A percentile compares a stretch with the other conserved stretches of the same genome.
Evolutionary conservation across 1,140 invertebrate species (phyloP).

Genomic region (Triops longicaudatus): DNA sequence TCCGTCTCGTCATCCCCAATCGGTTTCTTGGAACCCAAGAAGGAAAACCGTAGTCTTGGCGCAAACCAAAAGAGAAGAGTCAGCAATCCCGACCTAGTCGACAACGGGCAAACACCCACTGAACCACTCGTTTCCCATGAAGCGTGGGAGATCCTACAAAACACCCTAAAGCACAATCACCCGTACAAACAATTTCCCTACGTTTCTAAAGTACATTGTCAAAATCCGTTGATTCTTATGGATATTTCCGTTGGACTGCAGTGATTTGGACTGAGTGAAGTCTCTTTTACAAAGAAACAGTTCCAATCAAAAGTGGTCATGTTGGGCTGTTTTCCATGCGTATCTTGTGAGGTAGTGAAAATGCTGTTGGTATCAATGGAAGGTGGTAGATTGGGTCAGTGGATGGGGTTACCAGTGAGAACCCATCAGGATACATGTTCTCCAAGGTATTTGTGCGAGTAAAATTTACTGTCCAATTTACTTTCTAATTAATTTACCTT

Average conservation of each 20-base stretch:
- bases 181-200: too few species aligned
- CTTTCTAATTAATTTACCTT: not conserved
- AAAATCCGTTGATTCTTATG: too few species aligned
- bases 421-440: not conserved
- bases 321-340: constrained; percentile 10
- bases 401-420: not conserved
- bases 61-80: not conserved
- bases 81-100: too few species aligned
- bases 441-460: not conserved
- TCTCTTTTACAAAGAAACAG: too few species aligned
- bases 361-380: constrained; percentile 8
- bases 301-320: not conserved
- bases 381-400: not conserved
- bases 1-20: not conserved
- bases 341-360: not conserved
- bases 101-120: too few species aligned
- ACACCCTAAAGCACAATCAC: too few species aligned
- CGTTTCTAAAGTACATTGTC: too few species aligned
- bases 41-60: not conserved
- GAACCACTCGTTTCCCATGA: too few species aligned
- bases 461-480: not conserved
- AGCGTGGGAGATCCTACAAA: too few species aligned
- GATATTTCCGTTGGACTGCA: too few species aligned
- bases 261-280: too few species aligned
- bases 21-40: not conserved